These are phyloP conservation scores for Ephydatia muelleri DNA, from an alignment of 37 sponge, comb jelly and placozoan species.

Conservation along the genomic window DNA sequence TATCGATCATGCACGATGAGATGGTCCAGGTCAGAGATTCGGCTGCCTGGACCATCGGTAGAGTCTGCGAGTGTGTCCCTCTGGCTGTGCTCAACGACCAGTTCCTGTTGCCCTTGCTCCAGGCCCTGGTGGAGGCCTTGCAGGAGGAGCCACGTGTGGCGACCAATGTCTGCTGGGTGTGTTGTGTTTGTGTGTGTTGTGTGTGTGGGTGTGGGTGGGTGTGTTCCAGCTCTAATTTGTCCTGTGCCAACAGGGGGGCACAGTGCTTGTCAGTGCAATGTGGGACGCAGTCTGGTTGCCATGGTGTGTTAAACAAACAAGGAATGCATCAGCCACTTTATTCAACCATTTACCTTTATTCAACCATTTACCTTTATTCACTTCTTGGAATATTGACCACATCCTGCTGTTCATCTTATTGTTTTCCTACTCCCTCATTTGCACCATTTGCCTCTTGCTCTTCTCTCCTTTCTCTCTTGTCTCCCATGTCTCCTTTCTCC, in stretches of 20 bases:
- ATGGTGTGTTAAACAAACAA: too few relatives aligned
- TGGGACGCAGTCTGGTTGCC: not conserved
- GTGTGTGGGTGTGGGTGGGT: conserved; percentile 10
- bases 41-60: conserved; percentile 96
- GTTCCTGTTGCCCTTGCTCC: conserved; percentile 61
- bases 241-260: too few relatives aligned
- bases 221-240: too few relatives aligned
- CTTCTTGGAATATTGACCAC: too few relatives aligned
- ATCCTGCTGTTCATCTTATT: too few relatives aligned
- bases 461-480: not conserved
- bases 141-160: conserved; percentile 92
- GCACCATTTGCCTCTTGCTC: too few relatives aligned
- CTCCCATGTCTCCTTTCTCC: too few relatives aligned
- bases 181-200: too few relatives aligned
- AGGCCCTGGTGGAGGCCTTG: conserved; percentile 67
- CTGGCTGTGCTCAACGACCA: conserved; percentile 64
- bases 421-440: too few relatives aligned
- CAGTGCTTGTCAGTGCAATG: not conserved
- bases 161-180: conserved; percentile 96
- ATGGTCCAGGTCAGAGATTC: conserved; percentile 90
- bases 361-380: too few relatives aligned
- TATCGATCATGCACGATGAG: conserved; percentile 76
- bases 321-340: too few relatives aligned
- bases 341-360: not conserved
- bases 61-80: conserved; percentile 91